phyloP scores from a whole-genome alignment of 2,113 vertebrate genomes.

The Oryzias curvinotus region DNA sequence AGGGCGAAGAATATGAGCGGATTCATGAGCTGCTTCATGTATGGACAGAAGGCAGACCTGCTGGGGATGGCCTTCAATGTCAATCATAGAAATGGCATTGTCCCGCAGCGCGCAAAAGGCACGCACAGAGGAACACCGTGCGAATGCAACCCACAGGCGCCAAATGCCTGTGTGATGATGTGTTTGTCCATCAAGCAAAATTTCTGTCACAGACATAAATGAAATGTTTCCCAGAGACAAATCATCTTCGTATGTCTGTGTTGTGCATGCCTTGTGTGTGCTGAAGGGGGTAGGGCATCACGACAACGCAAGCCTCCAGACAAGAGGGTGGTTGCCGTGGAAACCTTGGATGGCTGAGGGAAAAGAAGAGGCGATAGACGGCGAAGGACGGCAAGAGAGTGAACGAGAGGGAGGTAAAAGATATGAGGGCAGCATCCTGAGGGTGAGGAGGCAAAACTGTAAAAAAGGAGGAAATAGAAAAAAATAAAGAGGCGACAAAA shows the following conservation, averaged over 20 bases:
- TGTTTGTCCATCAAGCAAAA: slow-evolving; percentile 3
- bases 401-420: slow-evolving; percentile 29
- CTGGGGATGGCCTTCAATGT: slow-evolving; percentile 36
- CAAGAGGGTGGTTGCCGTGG: slow-evolving; percentile 80
- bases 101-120: slow-evolving; percentile 18
- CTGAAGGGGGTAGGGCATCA: slow-evolving; percentile 71
- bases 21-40: slow-evolving; percentile 44
- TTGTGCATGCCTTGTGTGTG: slow-evolving; percentile 51
- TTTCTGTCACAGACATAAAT: neutral
- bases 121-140: neutral
- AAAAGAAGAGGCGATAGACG: slow-evolving; percentile 51
- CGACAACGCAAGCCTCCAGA: slow-evolving; percentile 72
- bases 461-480: slow-evolving; percentile 19
- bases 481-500: slow-evolving; percentile 20
- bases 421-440: slow-evolving; percentile 28
- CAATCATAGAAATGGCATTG: slow-evolving; percentile 40
- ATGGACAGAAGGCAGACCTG: slow-evolving; percentile 38
- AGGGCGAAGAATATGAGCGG: slow-evolving; percentile 36
- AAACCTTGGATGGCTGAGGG: slow-evolving; percentile 71
- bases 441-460: slow-evolving; percentile 27
- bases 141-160: neutral
- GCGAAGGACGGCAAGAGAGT: slow-evolving; percentile 23
- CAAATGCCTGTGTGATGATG: neutral
- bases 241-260: slow-evolving; percentile 25
- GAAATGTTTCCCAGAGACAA: neutral